Conservation (phyloP, 2,113 vertebrate species). For the Saguinus midas region DNA sequence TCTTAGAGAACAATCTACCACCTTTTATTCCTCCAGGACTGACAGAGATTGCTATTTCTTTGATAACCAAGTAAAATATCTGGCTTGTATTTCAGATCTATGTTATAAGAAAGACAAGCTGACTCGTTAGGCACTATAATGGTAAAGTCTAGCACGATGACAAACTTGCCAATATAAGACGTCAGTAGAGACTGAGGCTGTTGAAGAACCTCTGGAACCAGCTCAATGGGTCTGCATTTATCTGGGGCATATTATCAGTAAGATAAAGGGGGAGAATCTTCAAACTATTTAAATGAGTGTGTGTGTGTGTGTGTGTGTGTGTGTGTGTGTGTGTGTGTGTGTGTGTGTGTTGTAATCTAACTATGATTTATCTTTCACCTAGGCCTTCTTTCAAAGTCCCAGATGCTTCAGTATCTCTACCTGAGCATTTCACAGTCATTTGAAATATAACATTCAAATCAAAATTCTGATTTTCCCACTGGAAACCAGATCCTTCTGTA, state of each 20-base stretch:
- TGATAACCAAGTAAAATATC: slow-evolving; percentile 1
- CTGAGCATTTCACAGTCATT: neutral
- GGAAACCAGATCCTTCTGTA: neutral
- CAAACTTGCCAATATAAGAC: neutral
- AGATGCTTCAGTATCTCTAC: neutral
- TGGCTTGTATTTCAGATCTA: neutral
- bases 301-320: neutral
- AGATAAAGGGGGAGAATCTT: neutral
- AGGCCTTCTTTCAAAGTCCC: neutral
- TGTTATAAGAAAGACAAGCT: neutral
- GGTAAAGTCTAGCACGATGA: neutral
- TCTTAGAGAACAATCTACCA: neutral
- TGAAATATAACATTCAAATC: neutral
- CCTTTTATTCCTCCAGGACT: neutral
- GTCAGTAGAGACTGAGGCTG: neutral
- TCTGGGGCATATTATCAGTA: neutral
- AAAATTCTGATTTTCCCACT: neutral
- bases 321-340: neutral
- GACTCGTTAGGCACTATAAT: neutral
- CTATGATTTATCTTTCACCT: neutral
- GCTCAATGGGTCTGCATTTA: neutral
- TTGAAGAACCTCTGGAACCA: neutral
- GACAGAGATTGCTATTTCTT: neutral
- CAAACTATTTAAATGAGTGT: neutral
- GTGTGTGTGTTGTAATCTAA: neutral